Conservation (phyloP, 2,888 invertebrate genomes). For the Amblyteles armatorius region DNA sequence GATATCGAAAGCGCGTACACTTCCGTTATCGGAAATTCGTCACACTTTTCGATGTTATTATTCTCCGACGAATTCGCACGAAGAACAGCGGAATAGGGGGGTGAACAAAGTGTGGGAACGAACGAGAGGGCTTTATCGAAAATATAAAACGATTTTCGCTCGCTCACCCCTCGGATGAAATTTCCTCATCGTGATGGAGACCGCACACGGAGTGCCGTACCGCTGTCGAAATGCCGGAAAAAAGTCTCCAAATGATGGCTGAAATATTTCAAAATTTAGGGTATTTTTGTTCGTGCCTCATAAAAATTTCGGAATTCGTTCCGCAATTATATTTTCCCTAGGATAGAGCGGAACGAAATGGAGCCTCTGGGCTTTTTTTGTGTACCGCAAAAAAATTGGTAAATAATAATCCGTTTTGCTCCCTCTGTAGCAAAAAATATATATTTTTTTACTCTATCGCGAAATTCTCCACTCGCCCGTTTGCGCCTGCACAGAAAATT, state of each 20-base stretch:
- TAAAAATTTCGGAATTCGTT: not conserved
- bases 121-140: constrained; percentile 28
- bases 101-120: constrained; percentile 20
- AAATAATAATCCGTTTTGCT: constrained; percentile 1
- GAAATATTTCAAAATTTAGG: not conserved
- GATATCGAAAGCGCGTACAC: not conserved
- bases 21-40: constrained; percentile 2
- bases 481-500: constrained; percentile 6
- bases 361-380: not conserved
- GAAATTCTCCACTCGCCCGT: not conserved
- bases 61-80: constrained; percentile 16
- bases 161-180: constrained; percentile 27
- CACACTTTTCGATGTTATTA: constrained; percentile 19
- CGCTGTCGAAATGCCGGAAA: not conserved
- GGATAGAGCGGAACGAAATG: not conserved
- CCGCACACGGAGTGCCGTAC: not conserved
- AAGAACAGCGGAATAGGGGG: not conserved
- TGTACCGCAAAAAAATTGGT: not conserved
- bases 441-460: not conserved
- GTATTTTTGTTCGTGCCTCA: not conserved
- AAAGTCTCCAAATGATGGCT: not conserved
- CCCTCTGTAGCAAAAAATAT: not conserved
- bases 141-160: constrained; percentile 39
- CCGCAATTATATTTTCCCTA: not conserved
- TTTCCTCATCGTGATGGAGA: constrained; percentile 22